Percentiles rank a stretch among this genome's conserved stretches.
Evolutionary conservation across 1,140 invertebrate genomes (phyloP).

Genomic region (Hylaeus anthracinus): DNA sequence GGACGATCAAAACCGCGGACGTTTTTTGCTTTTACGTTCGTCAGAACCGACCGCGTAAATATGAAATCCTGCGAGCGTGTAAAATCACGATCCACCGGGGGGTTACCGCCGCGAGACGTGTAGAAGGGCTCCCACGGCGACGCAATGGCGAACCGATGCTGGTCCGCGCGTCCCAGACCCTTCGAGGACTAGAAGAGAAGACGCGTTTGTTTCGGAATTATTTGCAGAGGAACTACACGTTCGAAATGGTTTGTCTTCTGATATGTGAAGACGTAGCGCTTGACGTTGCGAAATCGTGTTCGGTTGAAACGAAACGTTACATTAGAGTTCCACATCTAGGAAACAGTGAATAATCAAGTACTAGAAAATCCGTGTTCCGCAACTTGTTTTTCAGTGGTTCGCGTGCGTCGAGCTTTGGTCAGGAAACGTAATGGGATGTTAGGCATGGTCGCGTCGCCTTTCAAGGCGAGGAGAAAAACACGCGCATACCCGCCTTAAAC

Average conservation of each 20-base stretch:
- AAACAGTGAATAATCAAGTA: too few relatives aligned
- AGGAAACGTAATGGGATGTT: neutral
- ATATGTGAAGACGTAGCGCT: too few relatives aligned
- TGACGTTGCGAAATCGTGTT: too few relatives aligned
- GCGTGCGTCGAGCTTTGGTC: too few relatives aligned
- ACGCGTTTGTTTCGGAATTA: too few relatives aligned
- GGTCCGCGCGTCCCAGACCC: neutral
- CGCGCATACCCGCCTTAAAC: neutral
- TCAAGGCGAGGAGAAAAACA: neutral
- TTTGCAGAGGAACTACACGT: too few relatives aligned
- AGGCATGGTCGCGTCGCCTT: neutral
- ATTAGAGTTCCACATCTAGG: too few relatives aligned
- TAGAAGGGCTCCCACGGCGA: slow-evolving; percentile 19
- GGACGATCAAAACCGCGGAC: slow-evolving; percentile 50
- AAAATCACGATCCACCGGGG: slow-evolving; percentile 44
- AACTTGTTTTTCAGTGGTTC: neutral
- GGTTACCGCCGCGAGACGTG: slow-evolving; percentile 37
- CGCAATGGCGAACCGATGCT: slow-evolving; percentile 40
- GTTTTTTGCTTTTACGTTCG: slow-evolving; percentile 24
- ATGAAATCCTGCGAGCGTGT: slow-evolving; percentile 49
- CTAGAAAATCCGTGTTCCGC: too few relatives aligned
- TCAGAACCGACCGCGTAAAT: slow-evolving; percentile 28
- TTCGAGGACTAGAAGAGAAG: too few relatives aligned
- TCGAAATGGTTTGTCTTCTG: too few relatives aligned
- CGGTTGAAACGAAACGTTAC: too few relatives aligned